phyloP scores from a whole-genome alignment of 2,888 invertebrate species.

The Minunthozetes semirufus region DNA sequence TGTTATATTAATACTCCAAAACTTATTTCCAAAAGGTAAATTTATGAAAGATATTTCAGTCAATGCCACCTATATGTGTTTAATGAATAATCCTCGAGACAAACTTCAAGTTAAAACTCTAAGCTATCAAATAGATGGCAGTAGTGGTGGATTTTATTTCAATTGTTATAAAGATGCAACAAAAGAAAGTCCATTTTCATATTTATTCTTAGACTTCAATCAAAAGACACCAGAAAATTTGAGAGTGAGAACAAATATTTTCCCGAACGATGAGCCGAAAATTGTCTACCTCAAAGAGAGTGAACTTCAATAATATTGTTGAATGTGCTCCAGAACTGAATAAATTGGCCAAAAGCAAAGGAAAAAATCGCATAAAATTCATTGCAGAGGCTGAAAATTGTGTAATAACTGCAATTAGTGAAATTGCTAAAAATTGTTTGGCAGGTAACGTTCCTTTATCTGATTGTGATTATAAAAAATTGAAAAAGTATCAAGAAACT shows the following conservation, averaged over 20 bases:
- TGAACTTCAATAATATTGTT: neutral
- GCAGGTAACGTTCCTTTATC: neutral
- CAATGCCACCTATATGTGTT: neutral
- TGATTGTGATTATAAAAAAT: neutral
- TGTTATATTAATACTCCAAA: neutral
- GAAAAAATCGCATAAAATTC: neutral
- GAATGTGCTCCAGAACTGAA: neutral
- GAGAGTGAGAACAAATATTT: neutral
- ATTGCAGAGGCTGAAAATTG: neutral
- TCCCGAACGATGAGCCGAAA: neutral
- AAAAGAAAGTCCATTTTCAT: neutral
- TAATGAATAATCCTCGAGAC: neutral
- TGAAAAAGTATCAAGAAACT: neutral
- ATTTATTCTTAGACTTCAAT: conserved; percentile 5
- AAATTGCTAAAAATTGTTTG: neutral
- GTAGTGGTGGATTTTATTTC: neutral
- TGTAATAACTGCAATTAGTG: neutral
- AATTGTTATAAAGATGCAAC: neutral
- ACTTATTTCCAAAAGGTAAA: neutral
- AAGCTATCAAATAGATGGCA: neutral
- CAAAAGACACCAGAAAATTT: neutral
- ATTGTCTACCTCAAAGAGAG: neutral
- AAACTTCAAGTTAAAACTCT: neutral
- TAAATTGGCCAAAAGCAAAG: neutral
- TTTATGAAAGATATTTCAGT: neutral